Conservation (phyloP, 2,113 vertebrate species). For the Lepus europaeus region DNA sequence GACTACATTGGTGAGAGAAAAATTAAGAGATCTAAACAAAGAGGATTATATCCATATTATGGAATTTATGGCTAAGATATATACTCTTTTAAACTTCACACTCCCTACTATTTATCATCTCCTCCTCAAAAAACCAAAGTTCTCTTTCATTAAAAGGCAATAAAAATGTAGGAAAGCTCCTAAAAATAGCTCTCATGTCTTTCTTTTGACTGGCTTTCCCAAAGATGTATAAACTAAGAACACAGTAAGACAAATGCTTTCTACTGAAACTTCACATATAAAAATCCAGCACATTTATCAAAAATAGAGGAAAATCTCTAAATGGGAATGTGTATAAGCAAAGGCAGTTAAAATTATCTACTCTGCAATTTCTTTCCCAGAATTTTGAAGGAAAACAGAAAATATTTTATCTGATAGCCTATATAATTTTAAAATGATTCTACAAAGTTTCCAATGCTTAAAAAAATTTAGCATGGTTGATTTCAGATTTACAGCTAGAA, state of each 20-base stretch:
- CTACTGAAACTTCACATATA: slow-evolving; percentile 59
- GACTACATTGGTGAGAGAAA: slow-evolving; percentile 59
- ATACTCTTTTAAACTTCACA: slow-evolving; percentile 81
- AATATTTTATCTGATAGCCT: slow-evolving; percentile 13
- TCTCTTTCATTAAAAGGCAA: slow-evolving; percentile 81
- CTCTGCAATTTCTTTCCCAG: not conserved
- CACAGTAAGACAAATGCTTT: slow-evolving; percentile 72
- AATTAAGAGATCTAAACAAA: slow-evolving; percentile 70
- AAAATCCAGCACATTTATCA: slow-evolving; percentile 70
- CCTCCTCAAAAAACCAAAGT: slow-evolving; percentile 65
- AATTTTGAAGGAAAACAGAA: not conserved
- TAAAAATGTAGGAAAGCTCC: slow-evolving; percentile 76
- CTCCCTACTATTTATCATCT: slow-evolving; percentile 78
- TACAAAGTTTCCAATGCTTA: not conserved
- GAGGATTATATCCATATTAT: slow-evolving; percentile 42
- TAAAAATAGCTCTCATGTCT: slow-evolving; percentile 75
- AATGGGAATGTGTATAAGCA: slow-evolving; percentile 37
- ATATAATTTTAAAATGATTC: not conserved
- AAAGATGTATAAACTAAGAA: slow-evolving; percentile 68
- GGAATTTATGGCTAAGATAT: slow-evolving; percentile 76
- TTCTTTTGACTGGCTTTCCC: slow-evolving; percentile 54
- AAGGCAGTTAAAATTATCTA: not conserved
- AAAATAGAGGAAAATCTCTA: slow-evolving; percentile 39
- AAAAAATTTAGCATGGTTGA: not conserved
- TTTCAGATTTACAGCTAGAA: not conserved